phyloP scores from a whole-genome alignment of 2,888 invertebrate species.

The Ypsolopha scabrella region DNA sequence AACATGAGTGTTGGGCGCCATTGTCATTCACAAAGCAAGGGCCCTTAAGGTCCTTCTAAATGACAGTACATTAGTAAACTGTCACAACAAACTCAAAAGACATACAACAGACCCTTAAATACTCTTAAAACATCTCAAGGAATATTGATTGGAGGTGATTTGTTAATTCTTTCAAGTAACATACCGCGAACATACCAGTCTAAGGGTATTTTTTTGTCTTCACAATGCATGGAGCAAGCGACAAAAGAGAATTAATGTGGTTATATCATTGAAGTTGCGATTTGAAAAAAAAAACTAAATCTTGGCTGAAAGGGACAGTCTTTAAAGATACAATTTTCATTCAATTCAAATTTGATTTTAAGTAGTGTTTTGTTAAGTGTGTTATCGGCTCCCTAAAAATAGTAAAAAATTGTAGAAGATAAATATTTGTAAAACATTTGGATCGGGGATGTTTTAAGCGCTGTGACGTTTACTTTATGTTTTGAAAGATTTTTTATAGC shows the following conservation, averaged over 20 bases:
- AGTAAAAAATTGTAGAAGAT: too few relatives aligned
- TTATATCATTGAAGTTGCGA: slow-evolving; percentile 22
- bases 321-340: too few relatives aligned
- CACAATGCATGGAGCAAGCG: slow-evolving; percentile 33
- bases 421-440: too few relatives aligned
- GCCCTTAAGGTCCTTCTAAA: slow-evolving; percentile 47
- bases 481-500: too few relatives aligned
- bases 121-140: slow-evolving; percentile 33
- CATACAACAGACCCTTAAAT: slow-evolving; percentile 37
- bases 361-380: too few relatives aligned
- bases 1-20: slow-evolving; percentile 40
- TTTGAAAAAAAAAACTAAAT: too few relatives aligned
- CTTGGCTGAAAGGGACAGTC: too few relatives aligned
- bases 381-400: too few relatives aligned
- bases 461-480: too few relatives aligned
- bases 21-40: slow-evolving; percentile 43
- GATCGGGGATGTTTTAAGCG: too few relatives aligned
- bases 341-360: too few relatives aligned
- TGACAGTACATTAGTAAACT: slow-evolving; percentile 63
- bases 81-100: slow-evolving; percentile 65
- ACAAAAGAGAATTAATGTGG: slow-evolving; percentile 27
- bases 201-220: slow-evolving; percentile 19
- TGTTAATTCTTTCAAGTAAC: slow-evolving; percentile 49
- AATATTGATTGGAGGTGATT: slow-evolving; percentile 60
- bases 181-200: slow-evolving; percentile 41